phyloP scores from a whole-genome alignment of 2,888 invertebrate species.

The Sesamia inferens region DNA sequence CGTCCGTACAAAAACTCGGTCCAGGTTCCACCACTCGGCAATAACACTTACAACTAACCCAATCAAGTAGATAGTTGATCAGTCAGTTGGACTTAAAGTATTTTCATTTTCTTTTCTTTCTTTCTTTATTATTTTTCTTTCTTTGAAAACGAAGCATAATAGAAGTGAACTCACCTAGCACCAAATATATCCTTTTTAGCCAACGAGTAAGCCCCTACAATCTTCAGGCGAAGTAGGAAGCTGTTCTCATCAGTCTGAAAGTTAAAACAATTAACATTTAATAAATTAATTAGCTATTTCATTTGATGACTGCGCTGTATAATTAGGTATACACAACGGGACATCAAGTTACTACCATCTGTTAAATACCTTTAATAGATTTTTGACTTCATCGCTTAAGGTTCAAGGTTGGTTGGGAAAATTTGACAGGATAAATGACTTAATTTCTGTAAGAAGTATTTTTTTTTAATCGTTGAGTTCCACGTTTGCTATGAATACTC shows the following conservation, averaged over 20 bases:
- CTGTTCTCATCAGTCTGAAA: constrained; percentile 94
- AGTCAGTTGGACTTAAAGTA: background rate
- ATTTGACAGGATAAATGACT: too few relatives aligned
- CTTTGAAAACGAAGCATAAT: background rate
- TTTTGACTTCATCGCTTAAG: too few relatives aligned
- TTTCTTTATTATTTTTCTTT: background rate
- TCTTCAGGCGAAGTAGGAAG: constrained; percentile 95
- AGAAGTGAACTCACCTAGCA: constrained; percentile 92
- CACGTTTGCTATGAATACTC: too few relatives aligned
- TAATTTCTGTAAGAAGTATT: too few relatives aligned
- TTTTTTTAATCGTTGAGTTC: too few relatives aligned
- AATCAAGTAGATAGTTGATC: background rate
- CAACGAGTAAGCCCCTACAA: constrained; percentile 96
- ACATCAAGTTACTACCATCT: too few relatives aligned
- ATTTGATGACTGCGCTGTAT: background rate
- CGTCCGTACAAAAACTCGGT: too few relatives aligned
- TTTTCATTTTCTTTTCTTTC: too few relatives aligned
- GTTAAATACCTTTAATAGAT: too few relatives aligned
- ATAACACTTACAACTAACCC: background rate
- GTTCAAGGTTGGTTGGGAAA: too few relatives aligned
- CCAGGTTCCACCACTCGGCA: background rate
- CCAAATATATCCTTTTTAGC: constrained; percentile 99
- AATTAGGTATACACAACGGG: too few relatives aligned
- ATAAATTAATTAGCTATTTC: background rate
- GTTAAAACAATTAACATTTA: constrained; percentile 15